These are phyloP conservation scores for Geopemphigus sp. DNA, from an alignment of 1,140 invertebrate species.

Conservation along the genomic window DNA sequence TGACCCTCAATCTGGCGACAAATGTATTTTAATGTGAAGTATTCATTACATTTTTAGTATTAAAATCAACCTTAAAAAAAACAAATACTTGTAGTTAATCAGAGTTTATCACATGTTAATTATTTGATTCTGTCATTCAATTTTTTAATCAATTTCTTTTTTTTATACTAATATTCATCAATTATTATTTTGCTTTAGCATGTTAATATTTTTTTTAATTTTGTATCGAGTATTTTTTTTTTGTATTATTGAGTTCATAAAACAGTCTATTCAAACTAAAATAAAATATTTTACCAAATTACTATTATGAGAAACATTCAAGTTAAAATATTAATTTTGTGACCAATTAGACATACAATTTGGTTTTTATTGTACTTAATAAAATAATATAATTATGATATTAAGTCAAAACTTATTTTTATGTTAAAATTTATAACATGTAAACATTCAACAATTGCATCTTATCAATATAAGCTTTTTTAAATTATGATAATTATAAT, in stretches of 20 bases:
- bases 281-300: too few species aligned
- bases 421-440: not conserved
- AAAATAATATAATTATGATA: not conserved
- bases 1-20: constrained; percentile 37
- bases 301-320: not conserved
- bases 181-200: too few species aligned
- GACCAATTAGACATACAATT: not conserved
- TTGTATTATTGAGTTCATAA: too few species aligned
- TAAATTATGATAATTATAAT: not conserved
- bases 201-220: too few species aligned
- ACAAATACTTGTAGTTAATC: constrained; percentile 36
- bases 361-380: not conserved
- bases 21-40: constrained; percentile 48
- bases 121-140: constrained; percentile 32
- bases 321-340: not conserved
- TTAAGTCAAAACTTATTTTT: not conserved
- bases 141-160: constrained; percentile 1
- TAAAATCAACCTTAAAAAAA: constrained; percentile 1
- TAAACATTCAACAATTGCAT: too few species aligned
- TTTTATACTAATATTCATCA: constrained; percentile 38
- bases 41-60: constrained; percentile 4
- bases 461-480: not conserved
- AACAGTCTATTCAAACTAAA: too few species aligned
- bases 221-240: too few species aligned
- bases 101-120: constrained; percentile 46